phyloP scores from a whole-genome alignment of 1,140 invertebrate genomes.

The Tyrophagus putrescentiae region DNA sequence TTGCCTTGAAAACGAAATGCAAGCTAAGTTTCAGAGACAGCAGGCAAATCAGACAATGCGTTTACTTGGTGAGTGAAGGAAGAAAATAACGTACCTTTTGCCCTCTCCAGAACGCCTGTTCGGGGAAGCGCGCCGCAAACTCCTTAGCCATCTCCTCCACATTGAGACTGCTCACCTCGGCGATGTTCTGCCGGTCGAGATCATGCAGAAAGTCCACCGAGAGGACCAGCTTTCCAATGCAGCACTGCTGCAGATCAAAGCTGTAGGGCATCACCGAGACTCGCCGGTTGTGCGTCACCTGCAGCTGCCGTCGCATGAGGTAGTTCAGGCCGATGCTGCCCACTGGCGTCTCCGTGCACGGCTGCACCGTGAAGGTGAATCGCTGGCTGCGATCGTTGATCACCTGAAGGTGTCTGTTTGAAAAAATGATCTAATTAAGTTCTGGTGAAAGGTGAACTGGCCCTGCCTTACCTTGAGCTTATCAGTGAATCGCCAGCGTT shows the following conservation, averaged over 20 bases:
- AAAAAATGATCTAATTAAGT: neutral
- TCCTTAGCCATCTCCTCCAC: neutral
- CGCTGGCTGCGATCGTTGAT: neutral
- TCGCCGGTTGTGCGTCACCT: neutral
- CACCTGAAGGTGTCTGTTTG: neutral
- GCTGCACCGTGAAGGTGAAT: neutral
- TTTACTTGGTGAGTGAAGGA: neutral
- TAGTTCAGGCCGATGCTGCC: neutral
- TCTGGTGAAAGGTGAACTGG: neutral
- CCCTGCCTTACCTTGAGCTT: neutral
- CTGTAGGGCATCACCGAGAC: neutral
- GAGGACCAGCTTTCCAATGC: neutral
- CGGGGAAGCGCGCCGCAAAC: slow-evolving; percentile 16
- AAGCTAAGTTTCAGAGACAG: neutral
- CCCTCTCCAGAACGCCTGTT: slow-evolving; percentile 3
- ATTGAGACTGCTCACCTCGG: neutral
- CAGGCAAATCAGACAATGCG: neutral
- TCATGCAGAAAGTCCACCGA: neutral
- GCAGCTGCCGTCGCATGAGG: neutral
- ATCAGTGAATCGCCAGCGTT: neutral
- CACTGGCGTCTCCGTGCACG: neutral
- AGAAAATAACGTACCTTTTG: neutral
- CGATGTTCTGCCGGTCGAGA: neutral
- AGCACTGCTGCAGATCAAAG: neutral
- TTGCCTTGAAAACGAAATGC: slow-evolving; percentile 3